Conservation (phyloP, 2,113 vertebrate genomes). For the Halcyon senegalensis region DNA sequence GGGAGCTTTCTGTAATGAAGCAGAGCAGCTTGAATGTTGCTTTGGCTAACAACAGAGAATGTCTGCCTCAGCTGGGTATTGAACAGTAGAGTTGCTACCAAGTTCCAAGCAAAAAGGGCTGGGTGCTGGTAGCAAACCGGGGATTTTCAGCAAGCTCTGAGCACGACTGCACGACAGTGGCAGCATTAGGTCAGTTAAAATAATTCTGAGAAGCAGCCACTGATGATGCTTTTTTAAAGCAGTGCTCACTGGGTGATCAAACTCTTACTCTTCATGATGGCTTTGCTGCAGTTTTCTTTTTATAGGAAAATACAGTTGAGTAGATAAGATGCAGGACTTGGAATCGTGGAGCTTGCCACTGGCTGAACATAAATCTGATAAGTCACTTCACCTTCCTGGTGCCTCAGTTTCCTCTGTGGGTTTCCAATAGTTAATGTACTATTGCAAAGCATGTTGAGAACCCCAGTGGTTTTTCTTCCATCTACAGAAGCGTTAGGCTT, state of each 20-base stretch:
- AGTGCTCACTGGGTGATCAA: not conserved
- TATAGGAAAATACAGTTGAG: not conserved
- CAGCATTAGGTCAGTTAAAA: not conserved
- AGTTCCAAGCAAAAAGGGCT: not conserved
- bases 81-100: not conserved
- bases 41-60: not conserved
- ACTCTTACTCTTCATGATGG: not conserved
- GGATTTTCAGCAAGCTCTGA: not conserved
- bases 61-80: not conserved
- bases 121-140: not conserved
- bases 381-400: not conserved
- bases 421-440: not conserved
- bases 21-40: not conserved
- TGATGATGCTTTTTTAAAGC: not conserved
- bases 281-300: constrained; percentile 2
- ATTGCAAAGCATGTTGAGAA: not conserved
- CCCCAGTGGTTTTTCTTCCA: not conserved
- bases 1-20: not conserved
- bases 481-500: not conserved
- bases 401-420: not conserved
- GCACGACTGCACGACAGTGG: not conserved
- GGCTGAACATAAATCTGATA: not conserved
- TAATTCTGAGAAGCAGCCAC: not conserved
- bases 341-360: not conserved
- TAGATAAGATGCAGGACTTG: not conserved